Evolutionary conservation across 2,888 invertebrate species (phyloP).

Genomic region (Leptopilina syphax): DNA sequence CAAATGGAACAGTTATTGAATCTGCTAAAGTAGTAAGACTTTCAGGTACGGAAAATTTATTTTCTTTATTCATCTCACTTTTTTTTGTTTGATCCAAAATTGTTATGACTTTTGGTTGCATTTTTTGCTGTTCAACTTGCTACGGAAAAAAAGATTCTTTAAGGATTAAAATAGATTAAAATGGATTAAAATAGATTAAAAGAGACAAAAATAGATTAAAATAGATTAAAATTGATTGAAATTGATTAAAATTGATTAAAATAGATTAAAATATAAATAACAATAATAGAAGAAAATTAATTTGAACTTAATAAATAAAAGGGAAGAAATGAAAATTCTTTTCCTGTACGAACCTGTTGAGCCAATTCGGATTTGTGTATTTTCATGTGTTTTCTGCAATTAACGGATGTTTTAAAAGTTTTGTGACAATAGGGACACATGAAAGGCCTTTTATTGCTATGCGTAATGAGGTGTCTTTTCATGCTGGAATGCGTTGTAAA

Average conservation of each 20-base stretch:
- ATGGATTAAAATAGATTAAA: background rate
- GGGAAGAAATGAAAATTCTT: too few species aligned
- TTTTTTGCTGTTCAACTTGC: conserved; percentile 67
- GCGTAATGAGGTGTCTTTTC: conserved; percentile 75
- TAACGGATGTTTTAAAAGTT: conserved; percentile 76
- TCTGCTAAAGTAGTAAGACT: conserved; percentile 57
- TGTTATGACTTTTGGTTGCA: conserved; percentile 49
- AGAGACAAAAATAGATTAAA: too few species aligned
- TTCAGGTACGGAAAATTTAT: conserved; percentile 53
- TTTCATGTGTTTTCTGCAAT: conserved; percentile 83
- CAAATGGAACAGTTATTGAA: conserved; percentile 64
- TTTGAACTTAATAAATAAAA: too few species aligned
- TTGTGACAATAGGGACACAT: conserved; percentile 75
- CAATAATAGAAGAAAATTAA: background rate
- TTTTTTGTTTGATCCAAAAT: conserved; percentile 14
- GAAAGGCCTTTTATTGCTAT: conserved; percentile 76
- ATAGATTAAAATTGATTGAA: too few species aligned
- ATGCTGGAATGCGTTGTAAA: conserved; percentile 76
- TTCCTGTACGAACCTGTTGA: conserved; percentile 65
- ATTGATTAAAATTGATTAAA: background rate
- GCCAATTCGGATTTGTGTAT: conserved; percentile 80
- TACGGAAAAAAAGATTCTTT: conserved; percentile 46
- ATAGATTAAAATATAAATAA: too few species aligned
- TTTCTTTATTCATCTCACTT: conserved; percentile 43
- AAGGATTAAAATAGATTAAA: background rate